These are phyloP conservation scores for Sphecodes monilicornis DNA, from an alignment of 2,888 invertebrate species.

Conservation along the genomic window DNA sequence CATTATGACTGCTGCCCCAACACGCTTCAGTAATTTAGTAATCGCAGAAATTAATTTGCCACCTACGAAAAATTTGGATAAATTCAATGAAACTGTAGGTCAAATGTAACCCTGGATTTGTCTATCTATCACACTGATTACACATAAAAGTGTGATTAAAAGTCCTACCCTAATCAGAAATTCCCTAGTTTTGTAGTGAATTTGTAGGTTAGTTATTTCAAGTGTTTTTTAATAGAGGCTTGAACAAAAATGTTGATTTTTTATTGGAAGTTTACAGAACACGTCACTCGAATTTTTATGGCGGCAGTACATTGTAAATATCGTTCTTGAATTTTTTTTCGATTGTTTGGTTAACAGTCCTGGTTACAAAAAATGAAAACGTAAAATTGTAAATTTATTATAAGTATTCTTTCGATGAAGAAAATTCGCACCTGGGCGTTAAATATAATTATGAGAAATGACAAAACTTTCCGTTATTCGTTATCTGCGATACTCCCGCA, in stretches of 20 bases:
- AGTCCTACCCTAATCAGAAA: background rate
- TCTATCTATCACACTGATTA: background rate
- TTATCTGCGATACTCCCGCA: background rate
- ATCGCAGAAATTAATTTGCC: background rate
- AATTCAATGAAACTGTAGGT: background rate
- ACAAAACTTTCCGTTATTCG: background rate
- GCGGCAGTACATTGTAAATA: no score
- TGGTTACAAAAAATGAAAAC: no score
- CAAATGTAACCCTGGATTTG: background rate
- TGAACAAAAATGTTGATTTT: no score
- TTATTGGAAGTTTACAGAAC: background rate
- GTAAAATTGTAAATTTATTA: no score
- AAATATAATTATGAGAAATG: background rate
- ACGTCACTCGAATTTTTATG: background rate
- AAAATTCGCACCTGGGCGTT: background rate
- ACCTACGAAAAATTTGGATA: background rate
- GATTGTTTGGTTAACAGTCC: no score
- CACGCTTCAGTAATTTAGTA: background rate
- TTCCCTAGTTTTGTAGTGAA: background rate
- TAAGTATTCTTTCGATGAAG: background rate
- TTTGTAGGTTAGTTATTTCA: no score
- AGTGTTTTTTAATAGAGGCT: no score
- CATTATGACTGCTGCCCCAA: background rate
- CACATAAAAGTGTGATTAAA: background rate
- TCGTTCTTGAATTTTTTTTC: background rate